Evolutionary conservation across 2,888 invertebrate genomes (phyloP), one percentile per base, ranked within the genome.

Genomic region (Cephus pulcher): DNA sequence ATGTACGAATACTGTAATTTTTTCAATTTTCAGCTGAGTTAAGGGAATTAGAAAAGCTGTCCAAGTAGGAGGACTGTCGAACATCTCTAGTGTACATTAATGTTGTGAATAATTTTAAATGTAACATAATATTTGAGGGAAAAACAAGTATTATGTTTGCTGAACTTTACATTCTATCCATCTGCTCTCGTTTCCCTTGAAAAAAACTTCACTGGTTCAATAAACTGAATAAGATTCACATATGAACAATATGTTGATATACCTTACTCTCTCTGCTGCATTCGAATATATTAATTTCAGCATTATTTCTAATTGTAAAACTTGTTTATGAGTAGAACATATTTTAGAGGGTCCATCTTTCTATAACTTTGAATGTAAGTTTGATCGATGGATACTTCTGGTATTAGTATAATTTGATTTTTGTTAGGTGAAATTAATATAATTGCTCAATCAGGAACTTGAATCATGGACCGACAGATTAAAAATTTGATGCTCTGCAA

Each of bases 1-100:
- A 37, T 34, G 12, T n/a, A 70, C 74, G n/a, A 71, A 75, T 71
- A 69, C 15, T 4, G 76, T 81, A 81, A 73, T 40, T 34, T 12
- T 35, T 34, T 34, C 34, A 34, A 74, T 85, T 93, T 93, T 82
- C 93, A 94, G 93, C 91, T 12, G 93, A 93, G 89, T 78, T 92
- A 34, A 93, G 93, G 83, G 82, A 87, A 2, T 79, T 93, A 1
- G 93, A 93, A 82, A 93, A 93, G 1, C 88, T 93, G 89, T 84
- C 90, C 1, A 69, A 86, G 1, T 75, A 85, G 35, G 90, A 91
- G 84, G 12, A 12, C 12, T 34, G 15, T 23, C 34, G 23, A 34
- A 32, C 68, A n/a, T 68, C 34, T 15, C 56, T 78, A 78, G 78
- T 76, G 73, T 76, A 78, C 15, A 78, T 78, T 78, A 71, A 56